A percentile compares a stretch with the other conserved stretches of the same genome.
Evolutionary conservation across 2,113 vertebrate species (phyloP).

Genomic region (Artemisiospiza belli): DNA sequence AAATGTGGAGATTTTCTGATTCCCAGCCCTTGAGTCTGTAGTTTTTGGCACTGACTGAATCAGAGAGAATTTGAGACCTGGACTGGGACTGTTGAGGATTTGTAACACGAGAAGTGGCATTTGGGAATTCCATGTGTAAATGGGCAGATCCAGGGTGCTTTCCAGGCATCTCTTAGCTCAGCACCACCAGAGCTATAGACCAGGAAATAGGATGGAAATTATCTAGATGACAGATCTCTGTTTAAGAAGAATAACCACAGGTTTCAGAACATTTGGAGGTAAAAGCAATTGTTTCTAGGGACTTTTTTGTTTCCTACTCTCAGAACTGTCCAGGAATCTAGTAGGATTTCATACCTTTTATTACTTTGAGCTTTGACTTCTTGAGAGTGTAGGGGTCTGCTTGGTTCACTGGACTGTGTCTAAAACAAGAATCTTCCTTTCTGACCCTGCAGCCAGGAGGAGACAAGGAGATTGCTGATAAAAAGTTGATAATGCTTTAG

Average conservation of each 20-base stretch:
- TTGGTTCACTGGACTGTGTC: not conserved
- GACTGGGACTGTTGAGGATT: not conserved
- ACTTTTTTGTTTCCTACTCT: not conserved
- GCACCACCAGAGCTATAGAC: not conserved
- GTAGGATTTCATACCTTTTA: not conserved
- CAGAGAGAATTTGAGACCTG: not conserved
- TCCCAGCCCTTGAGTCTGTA: not conserved
- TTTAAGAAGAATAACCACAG: not conserved
- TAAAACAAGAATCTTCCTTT: not conserved
- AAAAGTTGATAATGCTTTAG: conserved; percentile 10
- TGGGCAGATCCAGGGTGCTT: not conserved
- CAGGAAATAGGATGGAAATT: not conserved
- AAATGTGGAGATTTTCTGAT: not conserved
- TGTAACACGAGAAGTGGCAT: accelerated
- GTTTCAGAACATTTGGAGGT: not conserved
- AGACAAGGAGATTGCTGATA: conserved; percentile 15
- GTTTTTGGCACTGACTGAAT: not conserved
- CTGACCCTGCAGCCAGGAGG: not conserved
- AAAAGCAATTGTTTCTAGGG: not conserved
- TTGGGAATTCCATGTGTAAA: not conserved
- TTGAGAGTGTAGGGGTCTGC: not conserved
- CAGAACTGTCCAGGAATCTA: not conserved
- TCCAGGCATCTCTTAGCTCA: not conserved
- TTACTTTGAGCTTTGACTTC: not conserved
- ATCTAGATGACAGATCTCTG: not conserved